Evolutionary conservation across 1,140 invertebrate species (phyloP).

Genomic region (Ceratina japonica): DNA sequence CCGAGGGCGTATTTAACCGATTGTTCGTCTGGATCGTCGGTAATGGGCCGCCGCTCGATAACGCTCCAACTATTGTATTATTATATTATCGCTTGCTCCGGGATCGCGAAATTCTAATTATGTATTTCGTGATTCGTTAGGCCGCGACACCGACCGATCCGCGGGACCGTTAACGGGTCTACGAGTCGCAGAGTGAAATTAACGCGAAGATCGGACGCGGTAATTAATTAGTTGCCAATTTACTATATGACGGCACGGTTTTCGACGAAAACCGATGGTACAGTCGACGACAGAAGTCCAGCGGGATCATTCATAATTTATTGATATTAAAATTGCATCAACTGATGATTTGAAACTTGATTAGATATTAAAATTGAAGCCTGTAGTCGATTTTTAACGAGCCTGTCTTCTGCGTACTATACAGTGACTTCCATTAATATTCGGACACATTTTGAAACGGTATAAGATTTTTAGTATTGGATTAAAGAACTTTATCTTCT

Average conservation of each 20-base stretch:
- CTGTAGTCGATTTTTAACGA: no score
- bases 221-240: conserved; percentile 37
- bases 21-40: conserved; percentile 12
- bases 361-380: no score
- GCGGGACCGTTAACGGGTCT: not conserved
- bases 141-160: not conserved
- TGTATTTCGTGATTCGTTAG: conserved; percentile 24
- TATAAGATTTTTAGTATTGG: no score
- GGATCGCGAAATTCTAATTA: conserved; percentile 16
- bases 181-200: conserved; percentile 16
- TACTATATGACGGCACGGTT: not conserved
- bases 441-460: no score
- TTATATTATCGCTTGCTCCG: not conserved
- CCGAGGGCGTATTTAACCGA: not conserved
- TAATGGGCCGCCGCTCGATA: not conserved
- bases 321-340: no score
- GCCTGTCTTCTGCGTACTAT: no score
- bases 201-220: not conserved
- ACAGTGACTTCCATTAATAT: no score
- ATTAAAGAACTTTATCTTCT: no score
- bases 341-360: no score
- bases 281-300: no score
- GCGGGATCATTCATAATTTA: no score
- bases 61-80: conserved; percentile 23
- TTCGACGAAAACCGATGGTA: no score